Base-by-base conservation (phyloP, 1,140 invertebrate genomes). In the Oscheius sp. region DNA sequence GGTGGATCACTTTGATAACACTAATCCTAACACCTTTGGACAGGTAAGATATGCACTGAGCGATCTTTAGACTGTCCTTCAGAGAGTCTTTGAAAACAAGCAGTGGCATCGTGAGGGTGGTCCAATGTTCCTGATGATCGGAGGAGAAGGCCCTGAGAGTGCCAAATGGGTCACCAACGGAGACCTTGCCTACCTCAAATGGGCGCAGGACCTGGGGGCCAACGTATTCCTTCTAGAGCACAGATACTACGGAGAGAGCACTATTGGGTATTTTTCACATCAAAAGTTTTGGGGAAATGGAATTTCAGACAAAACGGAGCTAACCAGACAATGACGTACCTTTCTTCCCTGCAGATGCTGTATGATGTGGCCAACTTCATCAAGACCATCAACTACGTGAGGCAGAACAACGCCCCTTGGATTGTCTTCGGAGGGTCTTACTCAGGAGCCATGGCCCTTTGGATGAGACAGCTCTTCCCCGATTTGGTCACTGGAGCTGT, bases 341-440 rank as follows among this genome's bases (percentile, higher is more conserved):
- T 76, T 1, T 68, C 38, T 4, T 71, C 71, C 0, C 34, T 31
- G 2, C 75, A 76, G 46, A 72, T 72, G 23, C 35, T 76, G 20
- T 58, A 76, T 15, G 75, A 76, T 45, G 58, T 55, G 35, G 75
- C 73, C 66, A 36, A 49, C 20, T 76, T 76, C 73, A 76, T 76
- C 42, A 4, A 7, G 4, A 20, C 15, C 23, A 23, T 55, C 15
- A 55, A 55, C 23, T 7, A 23, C 23, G 4, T 13, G 7, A 13
- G 7, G 4, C 7, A 55, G 7, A 23, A 55, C 4, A 76, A 65
- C 29, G 42, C 63, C 63, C 49, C 70, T 18, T 77, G 76, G 76
- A 64, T 77, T n/a, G 49, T 66, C 1, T 77, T 77, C 42, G 76
- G 76, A 72, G 76, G 76, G 26, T 77, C 74, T 23, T 77, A 77